phyloP scores from a whole-genome alignment of 2,888 invertebrate species.

The Tiliacea aurago region DNA sequence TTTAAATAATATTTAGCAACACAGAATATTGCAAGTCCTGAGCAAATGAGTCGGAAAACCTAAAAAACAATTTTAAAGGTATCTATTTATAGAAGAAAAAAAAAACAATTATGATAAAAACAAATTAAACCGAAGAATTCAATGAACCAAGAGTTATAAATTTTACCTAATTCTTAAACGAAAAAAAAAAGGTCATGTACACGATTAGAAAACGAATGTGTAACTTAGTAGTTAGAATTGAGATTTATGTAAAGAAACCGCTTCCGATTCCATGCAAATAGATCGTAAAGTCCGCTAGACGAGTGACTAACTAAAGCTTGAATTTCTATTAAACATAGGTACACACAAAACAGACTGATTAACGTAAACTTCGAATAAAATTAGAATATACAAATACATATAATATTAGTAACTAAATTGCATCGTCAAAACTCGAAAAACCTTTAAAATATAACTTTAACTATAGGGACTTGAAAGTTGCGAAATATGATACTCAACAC shows the following conservation, averaged over 20 bases:
- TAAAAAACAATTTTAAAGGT: too few relatives aligned
- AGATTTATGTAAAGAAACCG: constrained; percentile 5
- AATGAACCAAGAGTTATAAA: not conserved
- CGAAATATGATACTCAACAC: constrained; percentile 9
- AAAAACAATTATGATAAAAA: too few relatives aligned
- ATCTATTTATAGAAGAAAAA: too few relatives aligned
- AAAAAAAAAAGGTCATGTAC: not conserved
- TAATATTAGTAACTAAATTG: not conserved
- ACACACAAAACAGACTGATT: not conserved
- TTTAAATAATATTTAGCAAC: not conserved
- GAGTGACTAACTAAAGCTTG: not conserved
- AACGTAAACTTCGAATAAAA: not conserved
- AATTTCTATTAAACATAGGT: not conserved
- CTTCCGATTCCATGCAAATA: not conserved
- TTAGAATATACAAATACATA: constrained; percentile 13
- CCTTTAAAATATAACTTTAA: not conserved
- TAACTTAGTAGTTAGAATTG: not conserved
- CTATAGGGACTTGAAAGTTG: not conserved
- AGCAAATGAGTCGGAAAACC: not conserved
- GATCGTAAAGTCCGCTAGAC: not conserved
- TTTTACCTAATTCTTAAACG: not conserved
- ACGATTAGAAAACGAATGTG: not conserved
- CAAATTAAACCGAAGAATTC: not conserved
- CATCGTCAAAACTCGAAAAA: not conserved
- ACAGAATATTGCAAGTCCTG: not conserved